Percentiles rank a stretch among this genome's conserved stretches.
These are phyloP conservation scores for Dromococcyx pavoninus DNA, from an alignment of 2,797 vertebrate species.

Conservation along the genomic window DNA sequence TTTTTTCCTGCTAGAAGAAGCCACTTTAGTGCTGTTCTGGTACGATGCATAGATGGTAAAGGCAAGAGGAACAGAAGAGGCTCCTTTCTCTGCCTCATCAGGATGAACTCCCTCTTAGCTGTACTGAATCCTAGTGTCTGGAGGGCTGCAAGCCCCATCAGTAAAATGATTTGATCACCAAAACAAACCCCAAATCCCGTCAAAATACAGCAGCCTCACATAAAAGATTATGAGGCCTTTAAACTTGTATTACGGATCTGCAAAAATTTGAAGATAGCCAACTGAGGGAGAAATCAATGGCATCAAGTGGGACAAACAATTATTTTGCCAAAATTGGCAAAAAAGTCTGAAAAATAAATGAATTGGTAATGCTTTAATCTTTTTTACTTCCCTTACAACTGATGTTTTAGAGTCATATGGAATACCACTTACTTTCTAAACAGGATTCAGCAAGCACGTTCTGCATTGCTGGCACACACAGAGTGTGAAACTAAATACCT, in stretches of 20 bases:
- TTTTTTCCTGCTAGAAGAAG: background rate
- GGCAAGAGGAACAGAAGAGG: background rate
- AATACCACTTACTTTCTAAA: background rate
- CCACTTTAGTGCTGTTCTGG: background rate
- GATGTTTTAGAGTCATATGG: background rate
- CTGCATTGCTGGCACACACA: too few species aligned
- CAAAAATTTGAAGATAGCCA: background rate
- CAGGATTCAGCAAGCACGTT: background rate
- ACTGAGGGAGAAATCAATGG: background rate
- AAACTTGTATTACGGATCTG: background rate
- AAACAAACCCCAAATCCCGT: background rate
- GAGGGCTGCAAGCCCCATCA: background rate
- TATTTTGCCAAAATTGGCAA: background rate
- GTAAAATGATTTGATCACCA: background rate
- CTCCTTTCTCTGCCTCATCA: background rate
- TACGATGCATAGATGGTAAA: fast-evolving
- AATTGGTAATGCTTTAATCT: background rate
- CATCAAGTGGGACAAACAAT: background rate
- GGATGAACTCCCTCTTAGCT: background rate
- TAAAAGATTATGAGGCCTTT: background rate
- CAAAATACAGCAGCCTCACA: background rate
- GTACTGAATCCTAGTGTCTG: background rate
- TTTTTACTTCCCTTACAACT: background rate
- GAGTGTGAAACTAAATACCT: background rate
- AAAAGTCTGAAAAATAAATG: background rate